A percentile compares a stretch with the other conserved stretches of the same genome.
These are phyloP conservation scores for Eumaeus atala DNA, from an alignment of 1,140 invertebrate species.

Conservation along the genomic window DNA sequence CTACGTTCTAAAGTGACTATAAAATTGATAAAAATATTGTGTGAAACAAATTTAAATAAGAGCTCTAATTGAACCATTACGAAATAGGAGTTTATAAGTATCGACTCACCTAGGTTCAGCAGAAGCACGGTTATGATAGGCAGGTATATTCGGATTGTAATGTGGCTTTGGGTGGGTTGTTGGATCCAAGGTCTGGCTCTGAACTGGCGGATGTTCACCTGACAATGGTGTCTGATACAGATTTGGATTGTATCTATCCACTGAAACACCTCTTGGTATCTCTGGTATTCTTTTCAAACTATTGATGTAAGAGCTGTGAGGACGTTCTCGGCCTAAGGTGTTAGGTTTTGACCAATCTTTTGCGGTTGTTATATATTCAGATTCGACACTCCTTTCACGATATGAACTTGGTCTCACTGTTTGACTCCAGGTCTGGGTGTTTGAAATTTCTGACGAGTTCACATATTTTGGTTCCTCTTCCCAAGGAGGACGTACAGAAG, in stretches of 20 bases:
- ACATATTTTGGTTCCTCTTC: constrained; percentile 50
- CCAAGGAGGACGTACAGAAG: constrained; percentile 54
- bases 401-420: constrained; percentile 61
- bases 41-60: too few relatives aligned
- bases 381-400: constrained; percentile 65
- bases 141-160: constrained; percentile 60
- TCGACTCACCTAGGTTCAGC: constrained; percentile 60
- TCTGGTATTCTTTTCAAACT: constrained; percentile 40
- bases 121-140: constrained; percentile 58
- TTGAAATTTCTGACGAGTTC: constrained; percentile 34
- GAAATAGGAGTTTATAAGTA: too few relatives aligned
- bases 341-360: constrained; percentile 64
- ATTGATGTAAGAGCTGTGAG: constrained; percentile 48
- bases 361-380: constrained; percentile 50
- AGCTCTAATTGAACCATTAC: too few relatives aligned
- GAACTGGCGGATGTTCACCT: constrained; percentile 57
- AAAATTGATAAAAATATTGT: neutral
- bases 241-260: constrained; percentile 62
- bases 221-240: constrained; percentile 52
- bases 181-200: constrained; percentile 47
- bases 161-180: constrained; percentile 46
- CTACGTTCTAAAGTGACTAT: too few relatives aligned
- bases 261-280: constrained; percentile 56
- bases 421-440: constrained; percentile 63
- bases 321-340: constrained; percentile 54